phyloP scores from a whole-genome alignment of 2,888 invertebrate species.

The Chesias legatella region DNA sequence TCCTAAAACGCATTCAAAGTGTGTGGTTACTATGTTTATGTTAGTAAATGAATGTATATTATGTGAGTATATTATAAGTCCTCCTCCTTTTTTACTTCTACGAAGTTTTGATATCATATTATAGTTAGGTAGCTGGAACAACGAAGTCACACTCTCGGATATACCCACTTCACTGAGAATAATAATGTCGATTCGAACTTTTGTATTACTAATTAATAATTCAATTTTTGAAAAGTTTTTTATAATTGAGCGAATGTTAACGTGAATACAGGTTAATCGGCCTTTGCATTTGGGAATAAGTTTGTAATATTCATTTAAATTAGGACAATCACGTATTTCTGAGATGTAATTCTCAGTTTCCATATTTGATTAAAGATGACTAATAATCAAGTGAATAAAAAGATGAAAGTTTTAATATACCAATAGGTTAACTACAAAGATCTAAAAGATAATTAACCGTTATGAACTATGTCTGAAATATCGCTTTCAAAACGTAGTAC shows the following conservation, averaged over 20 bases:
- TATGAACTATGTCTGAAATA: too few species aligned
- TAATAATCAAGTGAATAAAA: slow-evolving; percentile 1
- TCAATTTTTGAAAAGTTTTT: slow-evolving; percentile 8
- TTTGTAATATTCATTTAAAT: not conserved
- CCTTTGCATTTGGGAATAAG: not conserved
- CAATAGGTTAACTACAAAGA: not conserved
- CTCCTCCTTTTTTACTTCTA: not conserved
- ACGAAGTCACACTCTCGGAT: slow-evolving; percentile 1
- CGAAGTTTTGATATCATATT: not conserved
- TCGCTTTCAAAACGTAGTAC: too few species aligned
- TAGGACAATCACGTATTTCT: not conserved
- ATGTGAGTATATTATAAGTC: slow-evolving; percentile 1
- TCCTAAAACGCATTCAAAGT: slow-evolving; percentile 1
- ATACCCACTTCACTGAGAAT: slow-evolving; percentile 6
- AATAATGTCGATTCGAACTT: slow-evolving; percentile 2
- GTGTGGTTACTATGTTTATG: not conserved
- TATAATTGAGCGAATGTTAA: slow-evolving; percentile 1
- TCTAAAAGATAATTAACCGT: too few species aligned
- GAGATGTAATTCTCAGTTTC: too few species aligned
- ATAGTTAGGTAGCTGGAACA: not conserved
- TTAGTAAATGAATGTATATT: not conserved
- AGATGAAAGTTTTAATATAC: not conserved
- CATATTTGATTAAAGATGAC: not conserved
- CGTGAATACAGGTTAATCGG: too few species aligned
- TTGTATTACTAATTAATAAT: not conserved